Percentiles rank a stretch among this genome's conserved stretches.
Evolutionary conservation across 2,888 invertebrate genomes (phyloP).

Genomic region (Lycophotia porphyrea): DNA sequence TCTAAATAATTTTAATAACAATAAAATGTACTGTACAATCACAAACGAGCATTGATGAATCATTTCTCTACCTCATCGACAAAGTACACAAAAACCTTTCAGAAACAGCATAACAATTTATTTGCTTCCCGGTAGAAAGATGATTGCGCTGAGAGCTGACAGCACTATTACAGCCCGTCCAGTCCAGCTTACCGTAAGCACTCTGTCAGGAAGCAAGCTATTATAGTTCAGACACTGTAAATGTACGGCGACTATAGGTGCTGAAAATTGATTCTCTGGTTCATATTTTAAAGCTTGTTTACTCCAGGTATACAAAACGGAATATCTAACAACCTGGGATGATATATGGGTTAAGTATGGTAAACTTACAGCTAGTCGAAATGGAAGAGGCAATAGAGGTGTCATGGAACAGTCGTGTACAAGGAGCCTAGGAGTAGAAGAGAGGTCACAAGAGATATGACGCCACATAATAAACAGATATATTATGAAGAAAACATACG

Average conservation of each 20-base stretch:
- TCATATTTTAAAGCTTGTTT: constrained; percentile 6
- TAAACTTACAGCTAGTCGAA: neutral
- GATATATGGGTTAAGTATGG: too few species aligned
- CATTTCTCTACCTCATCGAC: neutral
- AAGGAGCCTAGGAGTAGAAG: neutral
- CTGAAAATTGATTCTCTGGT: constrained; percentile 5
- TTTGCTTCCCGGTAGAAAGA: neutral
- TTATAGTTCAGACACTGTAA: constrained; percentile 8
- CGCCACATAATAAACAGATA: neutral
- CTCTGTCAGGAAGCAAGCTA: constrained; percentile 34
- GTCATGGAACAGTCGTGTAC: neutral
- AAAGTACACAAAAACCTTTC: constrained; percentile 8
- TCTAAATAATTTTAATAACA: neutral
- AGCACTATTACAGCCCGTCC: constrained; percentile 24
- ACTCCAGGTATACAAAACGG: neutral
- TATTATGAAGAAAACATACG: neutral
- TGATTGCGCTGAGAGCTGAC: neutral
- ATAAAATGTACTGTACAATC: neutral
- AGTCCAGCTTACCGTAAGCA: constrained; percentile 10
- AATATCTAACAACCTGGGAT: neutral
- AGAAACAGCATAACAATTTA: constrained; percentile 11
- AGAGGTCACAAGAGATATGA: neutral
- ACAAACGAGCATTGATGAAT: neutral
- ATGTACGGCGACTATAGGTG: neutral
- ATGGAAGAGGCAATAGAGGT: neutral